These are phyloP conservation scores for Valencia hispanica DNA, from an alignment of 2,797 vertebrate genomes.

Conservation along the genomic window DNA sequence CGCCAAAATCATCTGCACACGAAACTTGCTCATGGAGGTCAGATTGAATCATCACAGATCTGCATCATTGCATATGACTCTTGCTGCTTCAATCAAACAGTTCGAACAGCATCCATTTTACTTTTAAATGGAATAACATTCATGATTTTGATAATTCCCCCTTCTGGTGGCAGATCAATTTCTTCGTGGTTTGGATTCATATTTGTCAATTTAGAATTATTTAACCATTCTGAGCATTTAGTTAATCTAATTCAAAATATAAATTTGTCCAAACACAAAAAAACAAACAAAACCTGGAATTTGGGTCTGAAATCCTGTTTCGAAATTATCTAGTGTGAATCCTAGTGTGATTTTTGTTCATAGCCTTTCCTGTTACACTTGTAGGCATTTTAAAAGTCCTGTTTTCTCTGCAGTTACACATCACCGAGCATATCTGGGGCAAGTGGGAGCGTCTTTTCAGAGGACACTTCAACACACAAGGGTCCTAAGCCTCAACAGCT, in stretches of 20 bases:
- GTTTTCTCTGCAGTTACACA: background rate
- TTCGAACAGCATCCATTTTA: background rate
- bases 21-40: constrained; percentile 7
- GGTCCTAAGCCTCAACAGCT: background rate
- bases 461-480: background rate
- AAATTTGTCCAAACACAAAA: background rate
- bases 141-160: background rate
- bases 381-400: background rate
- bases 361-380: background rate
- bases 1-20: background rate
- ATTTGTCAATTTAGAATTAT: background rate
- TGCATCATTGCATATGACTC: background rate
- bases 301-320: background rate
- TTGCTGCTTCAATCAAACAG: background rate
- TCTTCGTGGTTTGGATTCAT: background rate
- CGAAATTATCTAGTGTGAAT: too few relatives aligned
- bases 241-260: background rate
- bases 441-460: background rate
- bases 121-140: background rate
- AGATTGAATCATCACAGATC: background rate
- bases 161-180: background rate
- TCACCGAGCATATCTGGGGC: background rate
- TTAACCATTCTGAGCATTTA: background rate
- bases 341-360: background rate
- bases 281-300: background rate